A percentile compares a stretch with the other conserved stretches of the same genome.
Conservation (phyloP, 2,113 vertebrate genomes). For the Forbesichthys papilliferus region DNA sequence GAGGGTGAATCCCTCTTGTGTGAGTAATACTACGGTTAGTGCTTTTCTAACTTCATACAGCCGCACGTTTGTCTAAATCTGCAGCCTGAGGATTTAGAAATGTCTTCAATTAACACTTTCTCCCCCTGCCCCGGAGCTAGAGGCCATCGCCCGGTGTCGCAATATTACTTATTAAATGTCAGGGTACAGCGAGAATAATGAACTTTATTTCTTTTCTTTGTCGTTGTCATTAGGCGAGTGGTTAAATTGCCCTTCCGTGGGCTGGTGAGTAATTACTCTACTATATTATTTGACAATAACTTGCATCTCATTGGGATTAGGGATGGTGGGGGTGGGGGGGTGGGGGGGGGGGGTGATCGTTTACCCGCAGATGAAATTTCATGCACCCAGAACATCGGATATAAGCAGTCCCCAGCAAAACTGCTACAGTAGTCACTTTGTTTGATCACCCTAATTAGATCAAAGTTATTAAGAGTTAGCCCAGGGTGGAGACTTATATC, state of each 20-base stretch:
- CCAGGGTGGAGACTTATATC: too few species aligned
- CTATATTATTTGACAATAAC: constrained; percentile 48
- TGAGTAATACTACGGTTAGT: constrained; percentile 22
- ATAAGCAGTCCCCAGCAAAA: constrained; percentile 10
- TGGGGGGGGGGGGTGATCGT: background rate
- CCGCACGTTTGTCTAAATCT: constrained; percentile 54
- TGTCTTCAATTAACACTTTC: constrained; percentile 46
- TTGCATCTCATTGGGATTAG: constrained; percentile 20
- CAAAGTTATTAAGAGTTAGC: background rate
- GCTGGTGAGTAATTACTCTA: constrained; percentile 47
- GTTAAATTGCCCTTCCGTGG: constrained; percentile 33
- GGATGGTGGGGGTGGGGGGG: too few species aligned
- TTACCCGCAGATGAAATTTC: background rate
- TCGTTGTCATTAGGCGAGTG: constrained; percentile 43
- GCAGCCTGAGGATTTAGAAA: constrained; percentile 49
- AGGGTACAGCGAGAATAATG: constrained; percentile 28
- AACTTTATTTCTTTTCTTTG: background rate
- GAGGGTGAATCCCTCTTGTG: constrained; percentile 21
- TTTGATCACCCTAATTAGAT: background rate
- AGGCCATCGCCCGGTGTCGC: constrained; percentile 12
- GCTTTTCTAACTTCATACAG: constrained; percentile 52
- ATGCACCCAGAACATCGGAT: background rate
- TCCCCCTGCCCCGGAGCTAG: constrained; percentile 22
- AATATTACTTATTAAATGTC: constrained; percentile 64
- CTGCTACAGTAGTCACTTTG: constrained; percentile 2